phyloP scores from a whole-genome alignment of 2,888 invertebrate species.

The Tanytarsus gracilentus region DNA sequence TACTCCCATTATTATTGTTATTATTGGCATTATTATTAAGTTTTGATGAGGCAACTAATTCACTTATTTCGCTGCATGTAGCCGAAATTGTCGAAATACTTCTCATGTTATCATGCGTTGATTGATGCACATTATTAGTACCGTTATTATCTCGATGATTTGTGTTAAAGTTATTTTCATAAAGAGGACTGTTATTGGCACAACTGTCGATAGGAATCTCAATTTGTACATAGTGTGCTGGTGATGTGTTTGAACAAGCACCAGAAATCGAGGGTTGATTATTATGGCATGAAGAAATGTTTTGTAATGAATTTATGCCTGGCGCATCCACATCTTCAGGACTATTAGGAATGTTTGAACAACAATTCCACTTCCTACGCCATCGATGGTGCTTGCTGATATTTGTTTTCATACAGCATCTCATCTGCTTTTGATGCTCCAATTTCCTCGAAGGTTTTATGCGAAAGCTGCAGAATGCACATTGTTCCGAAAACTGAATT shows the following conservation, averaged over 20 bases:
- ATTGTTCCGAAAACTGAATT: slow-evolving; percentile 41
- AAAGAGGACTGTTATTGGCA: slow-evolving; percentile 11
- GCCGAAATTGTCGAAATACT: slow-evolving; percentile 30
- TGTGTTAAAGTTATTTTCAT: neutral
- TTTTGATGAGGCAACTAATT: slow-evolving; percentile 35
- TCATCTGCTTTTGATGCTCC: slow-evolving; percentile 33
- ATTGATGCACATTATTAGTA: slow-evolving; percentile 32
- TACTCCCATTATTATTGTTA: neutral
- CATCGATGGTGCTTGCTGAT: slow-evolving; percentile 41
- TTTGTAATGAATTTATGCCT: slow-evolving; percentile 43
- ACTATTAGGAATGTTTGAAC: slow-evolving; percentile 50
- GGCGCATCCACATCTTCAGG: slow-evolving; percentile 48
- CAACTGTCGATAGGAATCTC: slow-evolving; percentile 29
- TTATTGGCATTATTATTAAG: slow-evolving; percentile 30
- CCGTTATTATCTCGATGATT: slow-evolving; percentile 32
- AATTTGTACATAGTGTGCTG: slow-evolving; percentile 29
- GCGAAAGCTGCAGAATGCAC: slow-evolving; percentile 42
- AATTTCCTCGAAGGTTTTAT: slow-evolving; percentile 36
- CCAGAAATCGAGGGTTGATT: slow-evolving; percentile 28
- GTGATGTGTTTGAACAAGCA: slow-evolving; percentile 30
- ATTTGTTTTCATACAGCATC: slow-evolving; percentile 37
- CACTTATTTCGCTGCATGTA: slow-evolving; percentile 34
- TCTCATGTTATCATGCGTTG: neutral
- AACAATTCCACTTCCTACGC: slow-evolving; percentile 52
- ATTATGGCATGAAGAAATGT: slow-evolving; percentile 36